phyloP scores from a whole-genome alignment of 1,140 invertebrate species.

The Tribolium castaneum region DNA sequence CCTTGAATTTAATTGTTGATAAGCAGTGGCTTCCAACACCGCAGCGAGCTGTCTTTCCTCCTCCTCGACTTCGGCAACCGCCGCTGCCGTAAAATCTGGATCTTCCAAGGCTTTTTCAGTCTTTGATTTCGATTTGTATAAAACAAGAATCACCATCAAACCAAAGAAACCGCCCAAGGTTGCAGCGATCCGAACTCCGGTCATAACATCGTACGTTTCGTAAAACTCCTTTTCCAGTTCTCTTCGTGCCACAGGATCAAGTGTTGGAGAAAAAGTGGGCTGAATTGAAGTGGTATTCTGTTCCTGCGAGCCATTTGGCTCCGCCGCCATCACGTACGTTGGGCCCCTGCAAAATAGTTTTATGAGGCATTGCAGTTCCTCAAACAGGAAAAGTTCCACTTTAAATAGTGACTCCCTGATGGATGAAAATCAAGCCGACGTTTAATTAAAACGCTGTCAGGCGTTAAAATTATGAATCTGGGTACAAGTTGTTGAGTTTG shows the following conservation, averaged over 20 bases:
- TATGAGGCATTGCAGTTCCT: no score
- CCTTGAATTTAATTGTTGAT: conserved; percentile 66
- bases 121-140: conserved; percentile 87
- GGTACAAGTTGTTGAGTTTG: no score
- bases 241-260: conserved; percentile 7
- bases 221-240: conserved; percentile 76
- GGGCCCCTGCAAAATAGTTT: conserved; percentile 45
- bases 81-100: conserved; percentile 74
- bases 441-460: no score
- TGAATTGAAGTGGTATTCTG: conserved; percentile 49
- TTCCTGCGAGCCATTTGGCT: conserved; percentile 54
- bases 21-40: conserved; percentile 76
- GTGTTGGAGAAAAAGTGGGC: conserved; percentile 36
- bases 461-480: no score
- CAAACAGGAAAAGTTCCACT: no score
- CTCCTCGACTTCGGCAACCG: conserved; percentile 81
- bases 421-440: no score
- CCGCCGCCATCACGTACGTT: conserved; percentile 56
- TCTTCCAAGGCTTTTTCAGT: conserved; percentile 76
- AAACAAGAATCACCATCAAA: conserved; percentile 86
- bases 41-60: conserved; percentile 79
- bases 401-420: no score
- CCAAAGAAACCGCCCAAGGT: conserved; percentile 89
- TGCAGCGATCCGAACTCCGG: conserved; percentile 87
- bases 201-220: conserved; percentile 91